Evolutionary conservation across 2,797 vertebrate genomes (phyloP), one percentile per base, ranked within the genome.

Genomic region (Choloepus didactylus): DNA sequence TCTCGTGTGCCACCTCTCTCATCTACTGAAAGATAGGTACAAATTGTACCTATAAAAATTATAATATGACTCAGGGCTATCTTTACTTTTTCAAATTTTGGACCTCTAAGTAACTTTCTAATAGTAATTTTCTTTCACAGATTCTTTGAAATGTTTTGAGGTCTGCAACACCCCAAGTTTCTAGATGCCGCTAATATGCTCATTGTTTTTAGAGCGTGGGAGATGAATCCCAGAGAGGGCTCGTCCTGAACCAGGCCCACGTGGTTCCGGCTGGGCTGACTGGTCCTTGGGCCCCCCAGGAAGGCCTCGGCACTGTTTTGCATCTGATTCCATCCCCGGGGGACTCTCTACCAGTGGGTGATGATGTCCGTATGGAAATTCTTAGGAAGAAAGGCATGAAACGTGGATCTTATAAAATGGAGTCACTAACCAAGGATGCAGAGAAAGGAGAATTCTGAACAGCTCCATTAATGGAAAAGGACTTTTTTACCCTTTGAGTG

Each of bases 11-110:
- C 98, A 98, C 98, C 98, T 98, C 98, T 98, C 98, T 98, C 98
- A 98, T 99, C 98, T 98, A 98, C 98, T 98, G 98, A 98, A 98
- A 98, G 98, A 98, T 98, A 98, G 98, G 98, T 98, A 99, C 98
- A 98, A 98, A 98, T 98, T 98, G 98, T 98, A 98, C 98, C 98
- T 98, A 98, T 98, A 98, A 99, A 98, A 99, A 98, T 98, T 97
- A 98, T 98, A 98, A 98, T 98, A 97, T 98, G 98, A 98, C 98
- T 98, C 97, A 94, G 97, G 98, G 97, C 98, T 98, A 98, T 98
- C 98, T 98, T 98, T 98, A 96, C 98, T 98, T 77, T 72, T 98
- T 97, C 96, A 98, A 97, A 98, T 96, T 97, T 97, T 96, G 96
- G 98, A 97, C 91, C 96, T 98, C 97, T 96, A 97, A 97, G 97